Evolutionary conservation across 1,140 invertebrate genomes (phyloP).

Genomic region (Anoplolepis gracilipes): DNA sequence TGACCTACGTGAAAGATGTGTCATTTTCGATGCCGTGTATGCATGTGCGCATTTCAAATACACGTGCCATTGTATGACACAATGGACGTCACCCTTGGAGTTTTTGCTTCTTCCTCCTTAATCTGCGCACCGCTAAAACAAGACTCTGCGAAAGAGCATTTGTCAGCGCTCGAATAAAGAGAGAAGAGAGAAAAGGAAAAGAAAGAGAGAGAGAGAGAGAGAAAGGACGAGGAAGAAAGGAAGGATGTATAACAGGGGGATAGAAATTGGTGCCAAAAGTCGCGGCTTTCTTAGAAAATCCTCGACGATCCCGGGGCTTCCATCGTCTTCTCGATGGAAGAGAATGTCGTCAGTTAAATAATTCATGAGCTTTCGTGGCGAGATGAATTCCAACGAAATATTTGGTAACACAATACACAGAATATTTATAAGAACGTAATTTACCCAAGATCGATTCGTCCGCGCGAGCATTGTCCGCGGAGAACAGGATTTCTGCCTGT

Average conservation of each 20-base stretch:
- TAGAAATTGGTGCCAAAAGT: constrained; percentile 55
- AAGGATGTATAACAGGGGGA: constrained; percentile 19
- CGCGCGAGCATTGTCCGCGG: constrained; percentile 9
- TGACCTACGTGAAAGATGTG: constrained; percentile 46
- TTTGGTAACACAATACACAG: constrained; percentile 46
- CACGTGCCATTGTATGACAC: constrained; percentile 64
- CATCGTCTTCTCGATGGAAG: neutral
- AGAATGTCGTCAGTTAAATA: constrained; percentile 34
- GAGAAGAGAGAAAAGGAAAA: neutral
- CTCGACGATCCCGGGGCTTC: neutral
- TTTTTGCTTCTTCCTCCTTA: constrained; percentile 59
- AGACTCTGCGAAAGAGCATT: constrained; percentile 62
- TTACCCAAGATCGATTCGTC: constrained; percentile 31
- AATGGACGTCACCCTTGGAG: constrained; percentile 63
- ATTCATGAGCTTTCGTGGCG: constrained; percentile 49
- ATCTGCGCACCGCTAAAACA: constrained; percentile 59
- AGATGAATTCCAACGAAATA: constrained; percentile 58
- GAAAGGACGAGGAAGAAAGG: too few relatives aligned
- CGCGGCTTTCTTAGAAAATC: constrained; percentile 35
- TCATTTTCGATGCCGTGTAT: neutral
- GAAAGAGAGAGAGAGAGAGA: constrained; percentile 3
- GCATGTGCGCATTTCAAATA: constrained; percentile 31
- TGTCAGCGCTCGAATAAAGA: constrained; percentile 49
- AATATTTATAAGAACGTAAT: constrained; percentile 56
- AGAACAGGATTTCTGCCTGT: neutral